These are phyloP conservation scores for Ophion obscuratus DNA, from an alignment of 2,888 invertebrate species.

Conservation along the genomic window DNA sequence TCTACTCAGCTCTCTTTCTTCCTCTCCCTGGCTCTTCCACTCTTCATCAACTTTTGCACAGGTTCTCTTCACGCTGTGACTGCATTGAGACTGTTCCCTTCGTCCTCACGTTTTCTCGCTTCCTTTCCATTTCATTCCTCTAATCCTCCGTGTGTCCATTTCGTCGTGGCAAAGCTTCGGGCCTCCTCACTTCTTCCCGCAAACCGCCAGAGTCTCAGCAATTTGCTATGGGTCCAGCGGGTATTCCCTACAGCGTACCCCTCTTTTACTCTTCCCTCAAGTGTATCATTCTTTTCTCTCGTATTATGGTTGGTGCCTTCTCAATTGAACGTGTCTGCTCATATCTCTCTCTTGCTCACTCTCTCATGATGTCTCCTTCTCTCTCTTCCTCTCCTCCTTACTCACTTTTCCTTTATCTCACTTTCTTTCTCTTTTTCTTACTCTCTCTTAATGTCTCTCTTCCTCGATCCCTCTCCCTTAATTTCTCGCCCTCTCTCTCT, in stretches of 20 bases:
- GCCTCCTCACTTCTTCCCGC: not conserved
- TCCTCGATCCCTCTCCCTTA: too few relatives aligned
- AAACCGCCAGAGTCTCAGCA: not conserved
- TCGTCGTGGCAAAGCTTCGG: not conserved
- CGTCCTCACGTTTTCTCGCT: not conserved
- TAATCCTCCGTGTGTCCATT: not conserved
- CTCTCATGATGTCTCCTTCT: not conserved
- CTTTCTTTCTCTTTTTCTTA: conserved; percentile 67
- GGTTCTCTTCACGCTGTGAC: not conserved
- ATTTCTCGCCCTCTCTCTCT: too few relatives aligned
- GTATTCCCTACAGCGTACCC: too few relatives aligned
- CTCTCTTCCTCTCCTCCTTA: conserved; percentile 27
- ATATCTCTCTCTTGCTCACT: not conserved
- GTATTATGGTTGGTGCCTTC: too few relatives aligned
- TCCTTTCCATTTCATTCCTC: conserved; percentile 5
- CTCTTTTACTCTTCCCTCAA: not conserved
- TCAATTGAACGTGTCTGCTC: too few relatives aligned
- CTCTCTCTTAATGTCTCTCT: not conserved
- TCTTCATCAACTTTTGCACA: conserved; percentile 7
- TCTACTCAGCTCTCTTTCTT: not conserved
- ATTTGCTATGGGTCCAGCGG: too few relatives aligned
- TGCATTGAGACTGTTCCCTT: not conserved
- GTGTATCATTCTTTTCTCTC: not conserved
- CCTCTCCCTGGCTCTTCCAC: not conserved
- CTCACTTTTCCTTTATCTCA: conserved; percentile 67